These are phyloP conservation scores for Idaea dimidiata DNA, from an alignment of 2,888 invertebrate species.

Conservation along the genomic window DNA sequence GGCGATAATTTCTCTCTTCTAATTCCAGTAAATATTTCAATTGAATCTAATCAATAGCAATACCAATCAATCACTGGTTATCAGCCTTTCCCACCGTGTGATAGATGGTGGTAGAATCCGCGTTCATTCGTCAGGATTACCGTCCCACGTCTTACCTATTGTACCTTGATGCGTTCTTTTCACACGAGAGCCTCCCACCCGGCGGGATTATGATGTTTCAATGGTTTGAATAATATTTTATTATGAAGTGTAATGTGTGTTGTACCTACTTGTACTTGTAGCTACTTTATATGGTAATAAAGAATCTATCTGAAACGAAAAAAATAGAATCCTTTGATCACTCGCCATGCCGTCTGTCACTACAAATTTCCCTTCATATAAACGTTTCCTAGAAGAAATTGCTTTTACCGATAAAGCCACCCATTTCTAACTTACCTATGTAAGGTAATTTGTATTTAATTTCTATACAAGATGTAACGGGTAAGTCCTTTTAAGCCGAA, in stretches of 20 bases:
- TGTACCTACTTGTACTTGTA: too few relatives aligned
- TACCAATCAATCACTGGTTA: conserved; percentile 28
- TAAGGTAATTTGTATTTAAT: too few relatives aligned
- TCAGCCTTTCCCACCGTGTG: conserved; percentile 8
- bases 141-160: conserved; percentile 30
- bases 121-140: conserved; percentile 46
- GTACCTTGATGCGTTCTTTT: conserved; percentile 24
- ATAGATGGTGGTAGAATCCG: conserved; percentile 19
- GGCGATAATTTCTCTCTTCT: background rate
- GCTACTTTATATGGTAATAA: too few relatives aligned
- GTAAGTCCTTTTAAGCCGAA: too few relatives aligned
- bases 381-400: too few relatives aligned
- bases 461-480: too few relatives aligned
- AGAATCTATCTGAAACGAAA: too few relatives aligned
- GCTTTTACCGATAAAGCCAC: too few relatives aligned
- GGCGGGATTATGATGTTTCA: background rate
- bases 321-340: too few relatives aligned
- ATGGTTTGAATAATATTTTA: background rate
- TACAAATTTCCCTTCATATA: too few relatives aligned
- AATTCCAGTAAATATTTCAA: conserved; percentile 14
- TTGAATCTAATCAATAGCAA: conserved; percentile 18
- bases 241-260: background rate
- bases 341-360: too few relatives aligned
- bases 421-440: too few relatives aligned
- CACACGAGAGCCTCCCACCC: background rate